Percentiles rank a stretch among this genome's conserved stretches.
Evolutionary conservation across 2,797 vertebrate genomes (phyloP).

Genomic region (Sebastes taczanowskii): DNA sequence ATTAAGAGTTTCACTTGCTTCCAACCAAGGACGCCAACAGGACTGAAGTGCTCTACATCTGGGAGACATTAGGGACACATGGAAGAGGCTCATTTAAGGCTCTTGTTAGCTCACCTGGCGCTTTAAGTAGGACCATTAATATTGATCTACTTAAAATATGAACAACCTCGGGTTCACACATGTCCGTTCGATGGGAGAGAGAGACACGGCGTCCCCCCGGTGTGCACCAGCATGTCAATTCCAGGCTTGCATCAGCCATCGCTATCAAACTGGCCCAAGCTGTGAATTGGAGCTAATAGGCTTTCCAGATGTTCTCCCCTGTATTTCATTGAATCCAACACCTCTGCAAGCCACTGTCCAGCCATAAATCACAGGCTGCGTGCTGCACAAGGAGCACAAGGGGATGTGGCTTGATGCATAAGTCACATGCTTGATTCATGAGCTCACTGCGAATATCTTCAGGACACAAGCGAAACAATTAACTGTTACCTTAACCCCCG

Average conservation of each 20-base stretch:
- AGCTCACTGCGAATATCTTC: constrained; percentile 73
- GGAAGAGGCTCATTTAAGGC: constrained; percentile 75
- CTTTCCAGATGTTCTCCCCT: constrained; percentile 85
- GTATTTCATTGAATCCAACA: constrained; percentile 80
- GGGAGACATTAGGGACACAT: constrained; percentile 76
- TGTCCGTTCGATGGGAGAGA: constrained; percentile 44
- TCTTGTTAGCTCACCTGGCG: constrained; percentile 79
- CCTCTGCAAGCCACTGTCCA: constrained; percentile 81
- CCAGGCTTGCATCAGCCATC: constrained; percentile 51
- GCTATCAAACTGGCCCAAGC: constrained; percentile 77
- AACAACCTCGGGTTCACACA: constrained; percentile 49
- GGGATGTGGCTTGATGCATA: constrained; percentile 72
- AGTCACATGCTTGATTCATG: constrained; percentile 80
- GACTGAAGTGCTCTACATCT: constrained; percentile 66
- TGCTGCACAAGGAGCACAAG: constrained; percentile 59
- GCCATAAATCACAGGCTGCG: constrained; percentile 78
- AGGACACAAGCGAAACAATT: constrained; percentile 80
- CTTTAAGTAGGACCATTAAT: constrained; percentile 75
- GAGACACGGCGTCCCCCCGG: constrained; percentile 41
- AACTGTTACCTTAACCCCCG: constrained; percentile 79
- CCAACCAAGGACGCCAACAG: constrained; percentile 65
- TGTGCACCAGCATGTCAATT: constrained; percentile 45
- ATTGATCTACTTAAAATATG: constrained; percentile 72
- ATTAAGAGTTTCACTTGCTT: constrained; percentile 54
- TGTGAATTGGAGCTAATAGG: constrained; percentile 76